These are phyloP conservation scores for Psophia crepitans DNA, from an alignment of 2,113 vertebrate species.

Conservation along the genomic window DNA sequence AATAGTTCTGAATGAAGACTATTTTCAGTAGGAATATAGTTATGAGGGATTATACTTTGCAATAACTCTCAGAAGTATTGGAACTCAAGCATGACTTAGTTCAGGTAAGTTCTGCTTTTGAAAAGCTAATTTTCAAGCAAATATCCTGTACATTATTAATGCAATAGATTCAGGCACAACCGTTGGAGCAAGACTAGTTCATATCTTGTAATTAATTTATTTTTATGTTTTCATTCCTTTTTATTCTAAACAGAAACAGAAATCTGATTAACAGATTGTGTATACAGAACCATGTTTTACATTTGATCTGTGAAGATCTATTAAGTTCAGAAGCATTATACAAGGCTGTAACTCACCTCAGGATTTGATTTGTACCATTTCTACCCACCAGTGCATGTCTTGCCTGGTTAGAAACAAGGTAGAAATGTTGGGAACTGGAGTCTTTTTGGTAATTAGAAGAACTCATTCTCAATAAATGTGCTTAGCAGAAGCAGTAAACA, in stretches of 20 bases:
- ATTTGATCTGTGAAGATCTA: background rate
- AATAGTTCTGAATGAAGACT: background rate
- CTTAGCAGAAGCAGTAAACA: conserved; percentile 4
- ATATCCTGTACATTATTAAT: background rate
- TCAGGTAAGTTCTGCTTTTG: background rate
- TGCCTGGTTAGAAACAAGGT: background rate
- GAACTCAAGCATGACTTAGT: background rate
- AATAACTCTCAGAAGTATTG: background rate
- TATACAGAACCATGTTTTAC: background rate
- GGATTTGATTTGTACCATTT: background rate
- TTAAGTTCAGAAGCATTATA: background rate
- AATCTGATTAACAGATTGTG: background rate
- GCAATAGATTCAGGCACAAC: background rate
- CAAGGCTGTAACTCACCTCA: background rate
- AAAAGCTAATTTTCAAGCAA: conserved; percentile 22
- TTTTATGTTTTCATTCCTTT: background rate
- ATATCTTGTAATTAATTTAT: background rate
- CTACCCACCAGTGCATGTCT: background rate
- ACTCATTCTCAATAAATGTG: background rate
- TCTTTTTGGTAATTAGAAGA: background rate
- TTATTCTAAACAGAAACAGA: conserved; percentile 22
- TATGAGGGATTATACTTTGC: background rate
- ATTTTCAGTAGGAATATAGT: background rate
- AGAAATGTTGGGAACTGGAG: background rate
- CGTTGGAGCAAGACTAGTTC: background rate